These are phyloP conservation scores for Melinaea menophilus DNA, from an alignment of 2,888 invertebrate genomes.

Conservation along the genomic window DNA sequence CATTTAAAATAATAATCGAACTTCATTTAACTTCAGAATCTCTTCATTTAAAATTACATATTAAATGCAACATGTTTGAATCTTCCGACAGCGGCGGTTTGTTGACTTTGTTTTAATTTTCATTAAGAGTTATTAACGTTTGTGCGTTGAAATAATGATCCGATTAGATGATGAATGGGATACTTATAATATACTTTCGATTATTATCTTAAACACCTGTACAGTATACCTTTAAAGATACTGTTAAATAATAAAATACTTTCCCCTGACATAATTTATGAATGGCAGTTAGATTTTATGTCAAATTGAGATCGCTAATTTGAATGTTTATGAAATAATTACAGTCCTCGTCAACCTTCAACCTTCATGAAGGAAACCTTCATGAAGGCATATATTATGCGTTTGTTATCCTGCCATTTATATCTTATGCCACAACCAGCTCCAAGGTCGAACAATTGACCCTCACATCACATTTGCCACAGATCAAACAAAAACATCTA, in stretches of 20 bases:
- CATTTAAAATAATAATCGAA: conserved; percentile 34
- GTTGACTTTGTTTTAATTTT: background rate
- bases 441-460: conserved; percentile 20
- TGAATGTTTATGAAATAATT: too few species aligned
- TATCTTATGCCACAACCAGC: conserved; percentile 20
- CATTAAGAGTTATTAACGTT: background rate
- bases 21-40: background rate
- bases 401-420: conserved; percentile 2
- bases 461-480: conserved; percentile 26
- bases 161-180: too few species aligned
- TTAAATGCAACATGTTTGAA: conserved; percentile 3
- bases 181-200: conserved; percentile 28
- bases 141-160: too few species aligned
- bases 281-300: conserved; percentile 1
- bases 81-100: background rate
- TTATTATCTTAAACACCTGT: conserved; percentile 49
- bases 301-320: too few species aligned
- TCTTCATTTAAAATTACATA: background rate
- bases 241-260: conserved; percentile 43
- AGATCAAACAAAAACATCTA: conserved; percentile 39
- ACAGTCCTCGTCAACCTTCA: too few species aligned
- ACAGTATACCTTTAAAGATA: conserved; percentile 49
- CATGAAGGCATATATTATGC: background rate
- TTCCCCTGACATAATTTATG: conserved; percentile 25
- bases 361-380: too few species aligned